Conservation (phyloP, 2,888 invertebrate species). For the Tetranychus truncatus region DNA sequence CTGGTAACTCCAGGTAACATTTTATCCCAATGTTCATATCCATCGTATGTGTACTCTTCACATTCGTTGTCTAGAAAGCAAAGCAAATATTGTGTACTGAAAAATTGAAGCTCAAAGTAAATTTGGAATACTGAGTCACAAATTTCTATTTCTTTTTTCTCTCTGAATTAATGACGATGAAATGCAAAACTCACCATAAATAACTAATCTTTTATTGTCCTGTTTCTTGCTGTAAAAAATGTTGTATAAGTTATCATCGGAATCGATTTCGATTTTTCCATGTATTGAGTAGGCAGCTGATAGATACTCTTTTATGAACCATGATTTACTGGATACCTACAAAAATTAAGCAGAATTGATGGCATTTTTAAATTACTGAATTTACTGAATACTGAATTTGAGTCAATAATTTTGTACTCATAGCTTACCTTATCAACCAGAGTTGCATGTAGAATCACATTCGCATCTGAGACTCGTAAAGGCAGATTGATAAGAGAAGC, state of each 20-base stretch:
- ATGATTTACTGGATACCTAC: background rate
- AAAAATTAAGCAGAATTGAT: background rate
- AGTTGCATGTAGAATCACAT: background rate
- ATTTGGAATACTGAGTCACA: too few relatives aligned
- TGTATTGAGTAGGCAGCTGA: background rate
- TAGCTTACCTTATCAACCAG: background rate
- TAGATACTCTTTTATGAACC: background rate
- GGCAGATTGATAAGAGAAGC: background rate
- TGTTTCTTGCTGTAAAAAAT: background rate
- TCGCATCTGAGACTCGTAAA: background rate
- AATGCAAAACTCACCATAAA: background rate
- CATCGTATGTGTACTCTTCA: background rate
- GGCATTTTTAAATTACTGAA: background rate
- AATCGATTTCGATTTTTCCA: background rate
- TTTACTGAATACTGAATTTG: too few relatives aligned
- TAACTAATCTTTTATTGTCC: background rate
- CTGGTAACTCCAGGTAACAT: background rate
- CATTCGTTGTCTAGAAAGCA: background rate
- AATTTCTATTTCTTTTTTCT: too few relatives aligned
- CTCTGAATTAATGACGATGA: too few relatives aligned
- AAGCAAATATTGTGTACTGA: background rate
- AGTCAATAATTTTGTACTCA: background rate
- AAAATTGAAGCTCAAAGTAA: background rate
- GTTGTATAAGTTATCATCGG: background rate
- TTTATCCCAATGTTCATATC: background rate